These are phyloP conservation scores for Nymphicus hollandicus DNA, from an alignment of 2,113 vertebrate species.

Conservation along the genomic window DNA sequence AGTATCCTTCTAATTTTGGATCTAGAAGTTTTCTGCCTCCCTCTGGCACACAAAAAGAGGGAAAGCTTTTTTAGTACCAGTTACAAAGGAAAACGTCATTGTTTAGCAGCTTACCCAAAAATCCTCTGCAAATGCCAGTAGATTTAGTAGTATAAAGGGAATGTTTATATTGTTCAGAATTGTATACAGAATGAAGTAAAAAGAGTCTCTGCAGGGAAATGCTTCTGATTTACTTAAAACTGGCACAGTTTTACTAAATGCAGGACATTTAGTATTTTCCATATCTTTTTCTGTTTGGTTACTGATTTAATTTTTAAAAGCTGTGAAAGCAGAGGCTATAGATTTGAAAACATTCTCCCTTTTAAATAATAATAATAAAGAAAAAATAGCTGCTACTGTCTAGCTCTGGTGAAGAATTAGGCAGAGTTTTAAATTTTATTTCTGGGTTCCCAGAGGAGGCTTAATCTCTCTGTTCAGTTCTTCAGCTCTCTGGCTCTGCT, in stretches of 20 bases:
- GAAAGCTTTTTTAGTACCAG: not conserved
- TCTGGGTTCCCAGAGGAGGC: not conserved
- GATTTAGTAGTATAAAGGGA: not conserved
- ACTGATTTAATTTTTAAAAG: not conserved
- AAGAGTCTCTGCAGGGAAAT: not conserved
- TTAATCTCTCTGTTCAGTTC: not conserved
- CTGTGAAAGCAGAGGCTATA: not conserved
- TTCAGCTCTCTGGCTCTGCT: not conserved
- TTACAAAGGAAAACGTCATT: slow-evolving; percentile 5
- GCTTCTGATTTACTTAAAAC: not conserved
- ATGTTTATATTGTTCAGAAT: not conserved
- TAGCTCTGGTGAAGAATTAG: not conserved
- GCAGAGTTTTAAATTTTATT: not conserved
- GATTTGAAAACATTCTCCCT: not conserved
- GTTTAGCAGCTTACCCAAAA: not conserved
- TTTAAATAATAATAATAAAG: not conserved
- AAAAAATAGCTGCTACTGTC: not conserved
- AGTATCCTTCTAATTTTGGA: not conserved
- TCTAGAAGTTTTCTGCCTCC: not conserved
- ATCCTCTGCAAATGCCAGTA: not conserved
- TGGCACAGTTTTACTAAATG: not conserved
- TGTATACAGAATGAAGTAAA: not conserved
- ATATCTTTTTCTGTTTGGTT: not conserved
- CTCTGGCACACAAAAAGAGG: not conserved
- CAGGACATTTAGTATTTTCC: not conserved